Percentiles rank a stretch among this genome's conserved stretches.
These are phyloP conservation scores for Tor tambroides DNA, from an alignment of 2,113 vertebrate species.

Conservation along the genomic window DNA sequence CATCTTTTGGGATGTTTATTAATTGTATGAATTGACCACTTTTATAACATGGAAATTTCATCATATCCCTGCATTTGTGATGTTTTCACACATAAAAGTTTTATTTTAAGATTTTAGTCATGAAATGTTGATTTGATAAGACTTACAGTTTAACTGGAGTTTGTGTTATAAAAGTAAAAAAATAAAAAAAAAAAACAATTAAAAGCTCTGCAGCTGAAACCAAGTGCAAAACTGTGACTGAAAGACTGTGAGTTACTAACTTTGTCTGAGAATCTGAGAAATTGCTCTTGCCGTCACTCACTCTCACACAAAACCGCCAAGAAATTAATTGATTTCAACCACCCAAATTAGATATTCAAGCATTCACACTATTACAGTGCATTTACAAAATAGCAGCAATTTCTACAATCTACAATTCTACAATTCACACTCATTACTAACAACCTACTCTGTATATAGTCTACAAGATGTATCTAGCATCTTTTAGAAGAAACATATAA, in stretches of 20 bases:
- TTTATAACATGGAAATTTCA: too few relatives aligned
- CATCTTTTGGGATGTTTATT: neutral
- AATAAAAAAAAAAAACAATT: slow-evolving; percentile 49
- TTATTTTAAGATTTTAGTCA: neutral
- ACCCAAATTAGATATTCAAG: neutral
- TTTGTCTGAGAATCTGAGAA: neutral
- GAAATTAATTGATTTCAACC: neutral
- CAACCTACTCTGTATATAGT: neutral
- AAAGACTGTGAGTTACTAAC: neutral
- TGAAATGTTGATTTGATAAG: slow-evolving; percentile 8
- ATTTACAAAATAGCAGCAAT: neutral
- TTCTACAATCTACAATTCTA: too few relatives aligned
- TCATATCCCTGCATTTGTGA: neutral
- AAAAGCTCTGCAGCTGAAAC: slow-evolving; percentile 42
- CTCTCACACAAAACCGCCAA: neutral
- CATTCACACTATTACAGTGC: neutral
- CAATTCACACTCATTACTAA: neutral
- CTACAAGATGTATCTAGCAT: neutral
- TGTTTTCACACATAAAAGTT: neutral
- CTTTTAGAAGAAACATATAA: neutral
- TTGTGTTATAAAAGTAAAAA: slow-evolving; percentile 18
- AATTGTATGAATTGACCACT: too few relatives aligned
- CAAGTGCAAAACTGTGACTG: neutral
- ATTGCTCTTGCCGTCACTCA: neutral
- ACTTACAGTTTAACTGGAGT: neutral